These are phyloP conservation scores for Drosophila hydei DNA, from an alignment of 1,140 invertebrate genomes.

Conservation along the genomic window DNA sequence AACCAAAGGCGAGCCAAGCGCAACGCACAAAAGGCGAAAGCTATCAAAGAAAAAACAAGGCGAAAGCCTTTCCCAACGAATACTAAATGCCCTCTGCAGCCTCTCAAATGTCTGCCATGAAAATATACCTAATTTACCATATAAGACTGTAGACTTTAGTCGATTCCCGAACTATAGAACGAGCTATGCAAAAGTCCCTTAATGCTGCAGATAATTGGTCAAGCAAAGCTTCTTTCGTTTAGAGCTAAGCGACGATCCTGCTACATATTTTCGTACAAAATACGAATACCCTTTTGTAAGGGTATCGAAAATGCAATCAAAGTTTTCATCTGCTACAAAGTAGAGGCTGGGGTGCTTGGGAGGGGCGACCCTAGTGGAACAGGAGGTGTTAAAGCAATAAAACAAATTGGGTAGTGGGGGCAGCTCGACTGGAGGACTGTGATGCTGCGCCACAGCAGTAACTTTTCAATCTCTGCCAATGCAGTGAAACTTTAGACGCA, in stretches of 20 bases:
- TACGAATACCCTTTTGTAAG: neutral
- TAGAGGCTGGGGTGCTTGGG: neutral
- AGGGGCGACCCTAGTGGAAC: conserved; percentile 13
- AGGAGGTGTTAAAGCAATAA: conserved; percentile 76
- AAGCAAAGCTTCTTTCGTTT: no score
- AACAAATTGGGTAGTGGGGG: conserved; percentile 53
- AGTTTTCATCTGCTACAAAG: conserved; percentile 51
- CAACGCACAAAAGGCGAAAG: conserved; percentile 36
- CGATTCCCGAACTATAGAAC: no score
- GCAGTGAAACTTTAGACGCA: conserved; percentile 56
- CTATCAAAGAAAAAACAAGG: conserved; percentile 18
- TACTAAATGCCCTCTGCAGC: neutral
- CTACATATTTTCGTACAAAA: neutral
- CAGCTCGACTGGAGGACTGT: neutral
- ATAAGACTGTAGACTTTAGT: no score
- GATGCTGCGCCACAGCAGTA: conserved; percentile 36
- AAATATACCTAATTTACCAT: no score
- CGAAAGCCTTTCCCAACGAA: conserved; percentile 10
- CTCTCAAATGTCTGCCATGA: no score
- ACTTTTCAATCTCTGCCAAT: conserved; percentile 75
- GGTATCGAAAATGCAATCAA: conserved; percentile 72
- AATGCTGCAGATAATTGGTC: no score
- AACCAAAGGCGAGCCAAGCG: conserved; percentile 47
- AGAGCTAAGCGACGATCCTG: no score
- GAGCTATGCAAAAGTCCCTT: no score